Evolutionary conservation across 2,113 vertebrate genomes (phyloP).

Genomic region (Galeopterus variegatus): DNA sequence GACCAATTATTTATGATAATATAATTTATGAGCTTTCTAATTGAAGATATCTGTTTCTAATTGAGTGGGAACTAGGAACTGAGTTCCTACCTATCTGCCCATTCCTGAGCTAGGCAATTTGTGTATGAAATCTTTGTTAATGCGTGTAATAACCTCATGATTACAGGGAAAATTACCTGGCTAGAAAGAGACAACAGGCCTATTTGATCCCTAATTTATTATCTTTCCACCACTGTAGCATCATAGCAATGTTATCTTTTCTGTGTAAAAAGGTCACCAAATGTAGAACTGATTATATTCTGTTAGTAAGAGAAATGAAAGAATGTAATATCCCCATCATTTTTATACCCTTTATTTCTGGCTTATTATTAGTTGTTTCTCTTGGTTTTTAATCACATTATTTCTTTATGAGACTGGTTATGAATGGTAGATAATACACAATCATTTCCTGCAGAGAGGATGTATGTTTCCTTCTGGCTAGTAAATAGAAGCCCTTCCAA

Average conservation of each 20-base stretch:
- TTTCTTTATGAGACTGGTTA: neutral
- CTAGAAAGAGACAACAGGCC: neutral
- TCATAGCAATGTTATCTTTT: neutral
- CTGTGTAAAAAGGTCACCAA: neutral
- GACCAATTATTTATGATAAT: neutral
- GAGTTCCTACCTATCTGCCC: neutral
- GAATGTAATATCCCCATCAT: neutral
- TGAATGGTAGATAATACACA: neutral
- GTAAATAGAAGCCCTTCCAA: neutral
- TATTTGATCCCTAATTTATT: neutral
- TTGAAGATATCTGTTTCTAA: neutral
- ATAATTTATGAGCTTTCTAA: neutral
- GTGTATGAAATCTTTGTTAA: neutral
- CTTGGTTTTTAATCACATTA: neutral
- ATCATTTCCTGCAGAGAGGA: neutral
- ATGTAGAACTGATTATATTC: neutral
- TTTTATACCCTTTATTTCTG: neutral
- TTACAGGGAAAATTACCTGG: neutral
- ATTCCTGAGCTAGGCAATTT: neutral
- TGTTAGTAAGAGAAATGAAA: neutral
- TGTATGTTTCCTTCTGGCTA: neutral
- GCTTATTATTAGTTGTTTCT: neutral
- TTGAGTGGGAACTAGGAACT: neutral
- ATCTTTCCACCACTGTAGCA: neutral
- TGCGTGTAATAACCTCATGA: neutral